A percentile compares a stretch with the other conserved stretches of the same genome.
These are phyloP conservation scores for Achlya flavicornis DNA, from an alignment of 2,888 invertebrate genomes.

Conservation along the genomic window DNA sequence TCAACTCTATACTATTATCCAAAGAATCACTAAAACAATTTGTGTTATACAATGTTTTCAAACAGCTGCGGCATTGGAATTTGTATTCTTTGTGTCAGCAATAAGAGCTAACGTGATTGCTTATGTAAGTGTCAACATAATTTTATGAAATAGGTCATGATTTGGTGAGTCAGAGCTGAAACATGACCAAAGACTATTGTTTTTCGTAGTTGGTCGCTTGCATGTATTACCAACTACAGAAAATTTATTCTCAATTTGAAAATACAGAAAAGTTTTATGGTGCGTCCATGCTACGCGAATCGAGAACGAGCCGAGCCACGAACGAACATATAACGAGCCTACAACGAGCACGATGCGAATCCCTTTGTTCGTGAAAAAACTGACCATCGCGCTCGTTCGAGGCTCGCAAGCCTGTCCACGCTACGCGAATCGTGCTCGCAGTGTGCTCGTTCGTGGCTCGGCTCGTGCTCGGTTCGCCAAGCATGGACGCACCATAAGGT, in stretches of 20 bases:
- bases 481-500: no score
- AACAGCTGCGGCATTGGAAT: not conserved
- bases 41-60: not conserved
- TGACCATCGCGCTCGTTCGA: no score
- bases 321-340: no score
- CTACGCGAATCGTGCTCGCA: no score
- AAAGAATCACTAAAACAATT: not conserved
- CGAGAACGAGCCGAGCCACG: no score
- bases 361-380: no score
- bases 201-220: not conserved
- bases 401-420: no score
- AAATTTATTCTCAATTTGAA: not conserved
- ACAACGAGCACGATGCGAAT: no score
- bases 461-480: no score
- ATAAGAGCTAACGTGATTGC: not conserved
- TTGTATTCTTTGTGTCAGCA: not conserved
- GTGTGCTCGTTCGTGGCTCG: no score
- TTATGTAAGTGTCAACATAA: not conserved
- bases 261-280: not conserved
- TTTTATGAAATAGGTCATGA: slow-evolving; percentile 3
- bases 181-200: not conserved
- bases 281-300: no score
- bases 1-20: not conserved
- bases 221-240: not conserved
- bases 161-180: not conserved